Conservation (phyloP, 2,113 vertebrate genomes). For the Sapajus apella region DNA sequence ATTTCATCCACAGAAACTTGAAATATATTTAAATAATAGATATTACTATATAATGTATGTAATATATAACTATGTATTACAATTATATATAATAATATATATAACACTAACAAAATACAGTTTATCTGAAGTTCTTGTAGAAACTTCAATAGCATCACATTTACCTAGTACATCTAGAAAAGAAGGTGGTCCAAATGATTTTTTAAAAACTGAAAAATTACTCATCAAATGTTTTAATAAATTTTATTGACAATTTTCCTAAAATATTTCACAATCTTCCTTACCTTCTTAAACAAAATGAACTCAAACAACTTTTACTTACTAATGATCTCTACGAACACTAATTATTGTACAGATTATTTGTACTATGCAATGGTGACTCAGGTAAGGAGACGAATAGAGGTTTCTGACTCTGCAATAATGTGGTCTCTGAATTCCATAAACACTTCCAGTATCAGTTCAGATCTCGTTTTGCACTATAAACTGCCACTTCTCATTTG, state of each 20-base stretch:
- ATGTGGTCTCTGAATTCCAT: background rate
- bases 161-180: background rate
- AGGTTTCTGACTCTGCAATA: background rate
- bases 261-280: background rate
- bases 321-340: background rate
- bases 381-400: background rate
- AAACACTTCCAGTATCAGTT: background rate
- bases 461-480: background rate
- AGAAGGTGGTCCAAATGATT: background rate
- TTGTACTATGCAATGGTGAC: too few species aligned
- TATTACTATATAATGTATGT: too few species aligned
- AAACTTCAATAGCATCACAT: background rate
- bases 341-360: background rate
- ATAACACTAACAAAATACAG: slow-evolving; percentile 10
- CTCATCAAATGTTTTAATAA: background rate
- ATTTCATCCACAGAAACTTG: slow-evolving; percentile 49
- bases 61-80: too few species aligned
- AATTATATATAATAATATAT: background rate
- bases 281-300: slow-evolving; percentile 44
- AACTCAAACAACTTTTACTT: background rate
- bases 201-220: background rate
- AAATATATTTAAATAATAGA: background rate
- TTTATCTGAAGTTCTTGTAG: background rate
- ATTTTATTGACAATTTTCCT: slow-evolving; percentile 28
- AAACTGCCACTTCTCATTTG: background rate